phyloP scores from a whole-genome alignment of 2,888 invertebrate genomes.

The Athripsodes cinereus region DNA sequence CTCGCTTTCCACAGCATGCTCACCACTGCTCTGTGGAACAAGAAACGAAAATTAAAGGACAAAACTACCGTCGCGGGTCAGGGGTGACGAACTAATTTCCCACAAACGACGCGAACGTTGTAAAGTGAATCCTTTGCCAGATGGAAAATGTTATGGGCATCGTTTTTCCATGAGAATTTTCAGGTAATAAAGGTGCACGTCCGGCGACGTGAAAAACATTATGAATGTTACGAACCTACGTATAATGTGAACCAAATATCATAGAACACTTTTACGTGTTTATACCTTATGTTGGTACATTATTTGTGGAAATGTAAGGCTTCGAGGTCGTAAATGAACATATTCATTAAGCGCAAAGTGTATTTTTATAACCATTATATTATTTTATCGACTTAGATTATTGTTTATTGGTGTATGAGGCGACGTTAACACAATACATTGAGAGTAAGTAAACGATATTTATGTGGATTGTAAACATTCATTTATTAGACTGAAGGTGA shows the following conservation, averaged over 20 bases:
- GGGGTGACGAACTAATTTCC: constrained; percentile 8
- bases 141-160: not conserved
- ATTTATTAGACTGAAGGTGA: no score
- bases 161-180: constrained; percentile 1
- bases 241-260: no score
- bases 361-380: no score
- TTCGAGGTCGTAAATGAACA: not conserved
- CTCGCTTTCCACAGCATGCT: constrained; percentile 11
- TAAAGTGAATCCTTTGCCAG: constrained; percentile 4
- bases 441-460: no score
- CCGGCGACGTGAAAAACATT: no score
- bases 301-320: not conserved
- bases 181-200: constrained; percentile 10
- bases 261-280: no score
- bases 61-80: not conserved
- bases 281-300: no score
- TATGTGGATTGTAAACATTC: no score
- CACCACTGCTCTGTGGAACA: constrained; percentile 8
- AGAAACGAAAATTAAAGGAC: constrained; percentile 15
- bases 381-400: no score
- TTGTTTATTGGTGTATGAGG: no score
- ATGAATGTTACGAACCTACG: no score
- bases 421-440: no score
- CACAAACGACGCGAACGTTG: constrained; percentile 3
- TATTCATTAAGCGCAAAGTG: not conserved